Conservation (phyloP, 2,888 invertebrate genomes). For the Octonoba sinensis region DNA sequence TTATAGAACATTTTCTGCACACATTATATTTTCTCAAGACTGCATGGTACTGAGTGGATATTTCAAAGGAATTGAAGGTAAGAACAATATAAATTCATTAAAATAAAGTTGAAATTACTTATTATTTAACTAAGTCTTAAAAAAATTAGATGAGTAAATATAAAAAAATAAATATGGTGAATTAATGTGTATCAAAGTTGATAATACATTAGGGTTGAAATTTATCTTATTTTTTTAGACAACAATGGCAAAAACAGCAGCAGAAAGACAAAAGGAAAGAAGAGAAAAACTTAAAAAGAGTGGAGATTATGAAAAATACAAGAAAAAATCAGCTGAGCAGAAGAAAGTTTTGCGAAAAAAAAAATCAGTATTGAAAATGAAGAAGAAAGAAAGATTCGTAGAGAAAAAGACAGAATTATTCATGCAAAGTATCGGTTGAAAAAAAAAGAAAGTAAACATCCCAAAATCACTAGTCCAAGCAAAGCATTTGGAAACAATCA, state of each 20-base stretch:
- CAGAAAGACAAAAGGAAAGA: neutral
- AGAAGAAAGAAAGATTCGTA: neutral
- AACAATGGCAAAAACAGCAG: neutral
- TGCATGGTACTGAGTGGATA: neutral
- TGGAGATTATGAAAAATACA: neutral
- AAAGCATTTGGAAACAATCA: neutral
- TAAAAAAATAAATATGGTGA: neutral
- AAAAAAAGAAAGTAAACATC: neutral
- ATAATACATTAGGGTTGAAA: neutral
- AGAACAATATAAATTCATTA: neutral
- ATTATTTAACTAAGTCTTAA: neutral
- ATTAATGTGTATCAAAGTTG: too few relatives aligned
- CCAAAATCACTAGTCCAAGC: neutral
- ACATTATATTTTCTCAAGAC: neutral
- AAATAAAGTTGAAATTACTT: neutral
- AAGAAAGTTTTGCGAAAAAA: neutral
- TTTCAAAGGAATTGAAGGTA: neutral
- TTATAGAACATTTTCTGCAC: neutral
- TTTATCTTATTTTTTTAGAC: neutral
- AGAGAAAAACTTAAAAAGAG: neutral
- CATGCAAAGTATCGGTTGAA: neutral
- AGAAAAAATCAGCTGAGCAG: neutral
- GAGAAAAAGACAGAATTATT: neutral
- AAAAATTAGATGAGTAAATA: neutral
- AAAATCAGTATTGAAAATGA: neutral